These are phyloP conservation scores for Sminthurinus aureus DNA, from an alignment of 2,888 invertebrate genomes.

Conservation along the genomic window DNA sequence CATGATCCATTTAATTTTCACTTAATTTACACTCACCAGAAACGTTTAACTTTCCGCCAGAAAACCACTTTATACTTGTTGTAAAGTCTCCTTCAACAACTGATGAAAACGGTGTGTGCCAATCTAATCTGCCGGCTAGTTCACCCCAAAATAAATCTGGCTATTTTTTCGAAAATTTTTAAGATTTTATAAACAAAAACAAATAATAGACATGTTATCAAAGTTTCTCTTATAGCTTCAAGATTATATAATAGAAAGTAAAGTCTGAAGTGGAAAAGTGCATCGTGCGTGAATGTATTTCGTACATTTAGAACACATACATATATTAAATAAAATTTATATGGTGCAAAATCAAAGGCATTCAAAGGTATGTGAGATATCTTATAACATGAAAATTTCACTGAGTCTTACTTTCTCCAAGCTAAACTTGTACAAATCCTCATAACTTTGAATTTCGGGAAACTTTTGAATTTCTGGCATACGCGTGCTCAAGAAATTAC, in stretches of 20 bases:
- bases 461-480: slow-evolving; percentile 55
- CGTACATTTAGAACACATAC: neutral
- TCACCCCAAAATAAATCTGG: slow-evolving; percentile 58
- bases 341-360: too few species aligned
- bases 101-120: slow-evolving; percentile 48
- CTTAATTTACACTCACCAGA: slow-evolving; percentile 49
- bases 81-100: slow-evolving; percentile 53
- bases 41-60: slow-evolving; percentile 55
- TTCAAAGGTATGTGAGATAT: too few species aligned
- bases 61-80: slow-evolving; percentile 54
- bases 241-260: too few species aligned
- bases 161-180: slow-evolving; percentile 40
- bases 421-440: slow-evolving; percentile 56
- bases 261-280: too few species aligned
- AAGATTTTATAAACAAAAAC: too few species aligned
- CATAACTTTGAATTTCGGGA: slow-evolving; percentile 50
- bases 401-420: slow-evolving; percentile 54
- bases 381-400: slow-evolving; percentile 9
- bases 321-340: too few species aligned
- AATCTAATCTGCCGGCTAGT: slow-evolving; percentile 50
- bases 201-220: too few species aligned
- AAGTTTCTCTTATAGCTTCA: too few species aligned
- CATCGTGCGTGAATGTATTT: neutral
- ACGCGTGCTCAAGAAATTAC: slow-evolving; percentile 52
- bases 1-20: slow-evolving; percentile 1